Conservation (phyloP, 2,113 vertebrate species). For the Caretta caretta region DNA sequence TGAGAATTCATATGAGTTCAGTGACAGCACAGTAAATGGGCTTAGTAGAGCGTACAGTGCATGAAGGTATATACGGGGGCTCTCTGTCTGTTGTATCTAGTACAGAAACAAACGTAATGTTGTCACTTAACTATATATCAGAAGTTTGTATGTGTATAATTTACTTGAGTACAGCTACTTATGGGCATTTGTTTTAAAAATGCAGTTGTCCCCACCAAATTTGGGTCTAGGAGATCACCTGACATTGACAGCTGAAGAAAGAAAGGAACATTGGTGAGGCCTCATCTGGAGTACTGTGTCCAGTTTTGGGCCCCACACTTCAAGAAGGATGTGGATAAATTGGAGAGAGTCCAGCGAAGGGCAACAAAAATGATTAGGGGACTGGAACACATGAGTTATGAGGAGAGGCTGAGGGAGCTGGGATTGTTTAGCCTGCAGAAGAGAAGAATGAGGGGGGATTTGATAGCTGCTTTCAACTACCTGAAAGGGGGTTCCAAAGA, state of each 20-base stretch:
- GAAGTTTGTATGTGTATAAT: background rate
- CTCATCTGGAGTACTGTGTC: too few species aligned
- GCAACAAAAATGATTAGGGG: too few species aligned
- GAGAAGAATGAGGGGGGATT: too few species aligned
- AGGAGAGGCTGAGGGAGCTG: too few species aligned
- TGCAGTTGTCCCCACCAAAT: background rate
- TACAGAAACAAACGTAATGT: background rate
- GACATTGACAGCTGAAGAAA: constrained; percentile 8
- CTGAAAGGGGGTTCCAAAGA: too few species aligned
- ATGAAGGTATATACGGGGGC: background rate
- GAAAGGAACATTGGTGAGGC: too few species aligned
- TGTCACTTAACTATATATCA: background rate
- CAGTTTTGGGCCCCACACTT: too few species aligned
- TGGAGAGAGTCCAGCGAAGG: too few species aligned
- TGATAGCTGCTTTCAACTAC: too few species aligned
- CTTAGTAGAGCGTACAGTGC: background rate
- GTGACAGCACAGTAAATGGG: background rate
- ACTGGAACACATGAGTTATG: too few species aligned
- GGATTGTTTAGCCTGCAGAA: too few species aligned
- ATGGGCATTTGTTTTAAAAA: background rate
- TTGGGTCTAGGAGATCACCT: constrained; percentile 50
- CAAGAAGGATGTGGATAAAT: too few species aligned
- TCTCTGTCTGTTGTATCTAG: background rate
- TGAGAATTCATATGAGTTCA: background rate
- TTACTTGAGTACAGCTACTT: background rate